Evolutionary conservation across 2,888 invertebrate genomes (phyloP), one percentile per base, ranked within the genome.

Genomic region (Hirtodrosophila cameraria): DNA sequence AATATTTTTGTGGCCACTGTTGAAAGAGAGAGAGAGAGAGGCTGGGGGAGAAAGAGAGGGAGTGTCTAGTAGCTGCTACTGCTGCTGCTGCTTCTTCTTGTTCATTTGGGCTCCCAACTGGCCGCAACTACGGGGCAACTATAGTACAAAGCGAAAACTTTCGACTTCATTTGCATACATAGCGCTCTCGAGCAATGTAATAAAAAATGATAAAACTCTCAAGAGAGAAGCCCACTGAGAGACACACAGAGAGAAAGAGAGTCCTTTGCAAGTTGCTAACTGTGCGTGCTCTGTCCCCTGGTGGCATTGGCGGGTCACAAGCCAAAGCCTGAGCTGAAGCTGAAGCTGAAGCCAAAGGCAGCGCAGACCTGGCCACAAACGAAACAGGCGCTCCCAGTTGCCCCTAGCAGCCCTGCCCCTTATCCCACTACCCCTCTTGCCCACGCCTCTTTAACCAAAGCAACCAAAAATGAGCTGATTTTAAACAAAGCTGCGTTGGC

Each of bases 181-280:
- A 88, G 88, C 80, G 84, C 88, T 84, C 88, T 86, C 70, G 82
- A 88, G 88, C 71, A 86, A 75, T 76, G 80, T 80, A 83, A 88
- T 87, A 87, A 84, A 87, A 88, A 88, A 85, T 88, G 88, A 88
- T 88, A 88, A 86, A 88, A 88, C 80, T 85, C 88, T 87, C 83
- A 27, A 59, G 84, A 81, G 71, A 72, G n/a, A n/a, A n/a, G 50
- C 20, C n/a, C n/a, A n/a, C n/a, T n/a, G n/a, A n/a, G n/a, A 50
- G 2, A 12, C 13, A 18, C 8, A 41, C 9, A 11, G 13, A 20
- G 18, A 15, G 12, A 12, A 18, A 9, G 28, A 6, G 15, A 35
- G 36, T 4, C 36, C 54, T 12, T 25, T 4, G 25, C 42, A 54
- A 57, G 45, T 68, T 66, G 58, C 72, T 80, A 65, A 65, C 75